Conservation (phyloP, 1,140 invertebrate species). For the Myzus persicae region DNA sequence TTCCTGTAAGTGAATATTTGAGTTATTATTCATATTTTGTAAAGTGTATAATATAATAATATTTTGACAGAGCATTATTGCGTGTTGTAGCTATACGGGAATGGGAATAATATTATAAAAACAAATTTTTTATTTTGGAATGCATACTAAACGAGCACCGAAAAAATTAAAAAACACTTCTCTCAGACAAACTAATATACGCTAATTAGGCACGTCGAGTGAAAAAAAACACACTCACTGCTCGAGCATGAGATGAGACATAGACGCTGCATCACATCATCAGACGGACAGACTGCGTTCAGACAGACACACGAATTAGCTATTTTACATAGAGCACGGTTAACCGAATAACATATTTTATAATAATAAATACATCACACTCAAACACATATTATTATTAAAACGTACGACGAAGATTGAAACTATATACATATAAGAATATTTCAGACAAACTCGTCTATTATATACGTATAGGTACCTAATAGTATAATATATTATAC, state of each 20-base stretch:
- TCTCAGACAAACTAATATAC: neutral
- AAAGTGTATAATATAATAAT: neutral
- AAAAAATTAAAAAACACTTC: neutral
- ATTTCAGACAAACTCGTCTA: neutral
- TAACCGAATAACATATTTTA: neutral
- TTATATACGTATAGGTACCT: neutral
- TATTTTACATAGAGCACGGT: neutral
- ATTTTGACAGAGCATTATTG: neutral
- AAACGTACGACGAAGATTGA: neutral
- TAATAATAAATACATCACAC: neutral
- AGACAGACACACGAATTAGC: constrained; percentile 4
- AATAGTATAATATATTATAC: no score
- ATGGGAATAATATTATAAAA: neutral
- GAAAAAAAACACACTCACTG: neutral
- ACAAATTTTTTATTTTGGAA: neutral
- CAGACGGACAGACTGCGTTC: neutral
- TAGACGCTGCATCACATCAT: neutral
- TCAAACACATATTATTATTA: neutral
- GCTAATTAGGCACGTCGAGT: neutral
- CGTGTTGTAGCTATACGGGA: neutral
- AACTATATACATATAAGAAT: neutral
- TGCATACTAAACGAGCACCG: neutral
- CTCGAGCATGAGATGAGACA: neutral
- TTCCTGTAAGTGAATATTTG: neutral
- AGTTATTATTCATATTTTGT: neutral